Percentiles rank a stretch among this genome's conserved stretches.
phyloP scores from a whole-genome alignment of 2,113 vertebrate genomes.

The Hemiscyllium ocellatum region DNA sequence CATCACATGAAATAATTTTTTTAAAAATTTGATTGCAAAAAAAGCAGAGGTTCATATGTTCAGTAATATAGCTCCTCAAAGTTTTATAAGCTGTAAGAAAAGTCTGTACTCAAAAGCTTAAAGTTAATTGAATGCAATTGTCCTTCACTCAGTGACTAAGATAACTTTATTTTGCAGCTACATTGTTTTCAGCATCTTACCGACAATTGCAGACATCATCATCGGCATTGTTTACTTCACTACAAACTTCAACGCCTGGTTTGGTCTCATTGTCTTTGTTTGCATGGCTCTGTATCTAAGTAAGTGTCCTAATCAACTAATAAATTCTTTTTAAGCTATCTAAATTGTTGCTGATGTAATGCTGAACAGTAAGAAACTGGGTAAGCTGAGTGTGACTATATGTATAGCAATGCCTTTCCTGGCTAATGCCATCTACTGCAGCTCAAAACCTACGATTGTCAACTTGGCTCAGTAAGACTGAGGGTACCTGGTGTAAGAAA shows the following conservation, averaged over 20 bases:
- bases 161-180: conserved; percentile 61
- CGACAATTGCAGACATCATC: conserved; percentile 83
- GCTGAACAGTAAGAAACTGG: neutral
- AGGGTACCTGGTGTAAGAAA: neutral
- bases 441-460: neutral
- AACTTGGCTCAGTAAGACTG: neutral
- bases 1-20: too few species aligned
- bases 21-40: neutral
- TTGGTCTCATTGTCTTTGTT: conserved; percentile 88
- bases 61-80: neutral
- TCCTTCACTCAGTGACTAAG: neutral
- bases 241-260: conserved; percentile 86
- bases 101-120: neutral
- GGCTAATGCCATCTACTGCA: neutral
- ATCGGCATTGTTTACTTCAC: conserved; percentile 89
- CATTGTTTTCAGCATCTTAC: conserved; percentile 86
- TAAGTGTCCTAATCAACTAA: conserved; percentile 58
- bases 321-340: neutral
- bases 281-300: conserved; percentile 90
- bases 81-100: neutral
- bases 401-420: neutral
- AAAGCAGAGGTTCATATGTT: neutral
- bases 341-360: neutral
- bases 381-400: neutral
- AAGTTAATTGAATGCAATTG: neutral